Evolutionary conservation across 2,113 vertebrate genomes (phyloP), one percentile per base, ranked within the genome.

Genomic region (Chloroceryle aenea): DNA sequence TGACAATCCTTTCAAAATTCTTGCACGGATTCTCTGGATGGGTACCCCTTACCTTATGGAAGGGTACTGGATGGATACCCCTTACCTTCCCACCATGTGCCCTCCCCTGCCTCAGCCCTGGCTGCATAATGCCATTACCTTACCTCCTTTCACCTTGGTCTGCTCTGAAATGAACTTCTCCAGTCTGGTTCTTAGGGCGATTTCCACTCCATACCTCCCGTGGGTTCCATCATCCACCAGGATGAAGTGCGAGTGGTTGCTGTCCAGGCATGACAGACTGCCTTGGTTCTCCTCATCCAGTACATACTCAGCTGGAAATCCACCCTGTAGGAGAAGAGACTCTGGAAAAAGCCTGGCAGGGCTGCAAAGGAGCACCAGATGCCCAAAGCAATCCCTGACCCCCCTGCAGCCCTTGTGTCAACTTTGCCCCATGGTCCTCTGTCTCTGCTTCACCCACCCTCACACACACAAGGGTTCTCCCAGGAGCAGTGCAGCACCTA

Each of bases 171-270:
- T 99, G 90, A 97, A 99, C 96, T 98, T 99, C 97, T 99, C 99
- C 94, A 99, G 98, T 20, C 76, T 95, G 16, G 98, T 98, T 64
- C 99, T 98, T 83, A 99, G 96, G 15, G 98, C 94, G 13, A 99
- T 99, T 97, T 99, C 99, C 29, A 98, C 98, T 1, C 99, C 99
- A 0, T 99, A 99, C 36, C 27, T 93, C 43, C 99, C 99, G 0
- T 99, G 98, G 6, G 99, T 99, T 16, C 99, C 99, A 3, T 99
- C 96, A 2, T 99, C 99, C 97, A 99, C 99, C 56, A 99, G 98
- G 94, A 99, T 98, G 96, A 99, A 99, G 91, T 99, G 99, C 12
- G 99, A 99, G 84, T 99, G 99, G 94, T 99, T 99, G 97, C 95
- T 98, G 84, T 99, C 99, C 36, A 99, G 98, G 89, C 99, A 99